These are phyloP conservation scores for Tyrannus savana DNA, from an alignment of 2,113 vertebrate genomes.

Conservation along the genomic window DNA sequence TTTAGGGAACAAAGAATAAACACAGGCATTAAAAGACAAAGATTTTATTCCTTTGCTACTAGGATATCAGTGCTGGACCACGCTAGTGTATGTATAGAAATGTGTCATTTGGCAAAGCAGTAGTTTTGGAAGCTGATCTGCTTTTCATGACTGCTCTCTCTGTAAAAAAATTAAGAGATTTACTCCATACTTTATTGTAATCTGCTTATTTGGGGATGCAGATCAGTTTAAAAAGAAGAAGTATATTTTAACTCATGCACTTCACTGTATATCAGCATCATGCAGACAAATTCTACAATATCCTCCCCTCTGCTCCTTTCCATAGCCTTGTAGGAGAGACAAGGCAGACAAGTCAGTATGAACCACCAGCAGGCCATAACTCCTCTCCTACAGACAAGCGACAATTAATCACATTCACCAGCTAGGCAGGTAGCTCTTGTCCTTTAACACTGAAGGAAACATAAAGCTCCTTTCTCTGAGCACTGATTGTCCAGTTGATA, in stretches of 20 bases:
- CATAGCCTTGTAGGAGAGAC: not conserved
- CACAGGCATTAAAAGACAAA: not conserved
- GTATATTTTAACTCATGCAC: not conserved
- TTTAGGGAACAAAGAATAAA: not conserved
- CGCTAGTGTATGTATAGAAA: not conserved
- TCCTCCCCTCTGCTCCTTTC: not conserved
- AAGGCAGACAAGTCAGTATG: constrained; percentile 17
- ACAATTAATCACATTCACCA: constrained; percentile 52
- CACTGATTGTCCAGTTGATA: constrained; percentile 13
- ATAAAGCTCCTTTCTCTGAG: not conserved
- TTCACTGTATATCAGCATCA: not conserved
- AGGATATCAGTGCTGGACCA: not conserved
- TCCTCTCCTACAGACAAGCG: not conserved
- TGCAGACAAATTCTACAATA: not conserved
- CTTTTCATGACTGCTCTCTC: not conserved
- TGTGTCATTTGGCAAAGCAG: not conserved
- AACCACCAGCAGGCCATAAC: constrained; percentile 49
- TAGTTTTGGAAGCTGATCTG: constrained; percentile 4
- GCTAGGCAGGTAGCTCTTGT: constrained; percentile 45
- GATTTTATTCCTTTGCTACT: not conserved
- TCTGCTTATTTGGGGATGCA: constrained; percentile 6
- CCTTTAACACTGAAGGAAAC: constrained; percentile 38
- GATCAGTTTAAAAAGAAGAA: not conserved
- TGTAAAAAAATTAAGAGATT: not conserved
- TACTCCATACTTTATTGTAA: not conserved